Percentiles rank a stretch among this genome's conserved stretches.
Conservation (phyloP, 2,797 vertebrate genomes). For the Odontamblyopus lacepedii region DNA sequence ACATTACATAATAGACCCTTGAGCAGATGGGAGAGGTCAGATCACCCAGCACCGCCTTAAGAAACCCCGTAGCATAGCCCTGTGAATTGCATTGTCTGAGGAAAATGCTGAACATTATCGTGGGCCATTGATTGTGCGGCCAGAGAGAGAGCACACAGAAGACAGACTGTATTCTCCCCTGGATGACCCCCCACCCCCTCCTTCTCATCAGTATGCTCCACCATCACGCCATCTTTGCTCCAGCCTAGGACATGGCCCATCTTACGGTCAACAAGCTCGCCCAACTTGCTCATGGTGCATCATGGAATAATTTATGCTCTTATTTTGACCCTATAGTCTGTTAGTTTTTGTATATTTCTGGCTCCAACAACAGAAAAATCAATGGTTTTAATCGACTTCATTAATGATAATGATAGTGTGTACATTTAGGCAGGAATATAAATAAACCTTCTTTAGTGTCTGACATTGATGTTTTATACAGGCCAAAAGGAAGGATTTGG, state of each 20-base stretch:
- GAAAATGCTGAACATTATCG: conserved; percentile 59
- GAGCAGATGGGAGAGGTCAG: conserved; percentile 63
- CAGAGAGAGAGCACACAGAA: conserved; percentile 69
- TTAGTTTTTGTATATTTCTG: background rate
- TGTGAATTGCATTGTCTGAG: conserved; percentile 59
- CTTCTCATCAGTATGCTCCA: conserved; percentile 63
- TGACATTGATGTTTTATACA: background rate
- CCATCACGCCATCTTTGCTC: conserved; percentile 59
- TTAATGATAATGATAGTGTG: background rate
- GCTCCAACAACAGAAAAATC: background rate
- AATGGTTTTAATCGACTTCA: background rate
- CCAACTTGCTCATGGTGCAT: background rate
- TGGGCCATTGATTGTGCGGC: conserved; percentile 69
- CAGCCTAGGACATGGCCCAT: conserved; percentile 23
- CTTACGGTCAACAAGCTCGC: conserved; percentile 27
- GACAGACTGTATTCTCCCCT: conserved; percentile 57
- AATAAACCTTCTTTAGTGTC: background rate
- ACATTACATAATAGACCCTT: conserved; percentile 60
- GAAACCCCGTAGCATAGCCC: conserved; percentile 38
- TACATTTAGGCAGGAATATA: background rate
- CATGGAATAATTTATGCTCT: background rate
- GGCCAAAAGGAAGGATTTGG: background rate
- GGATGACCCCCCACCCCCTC: conserved; percentile 26
- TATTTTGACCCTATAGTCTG: background rate
- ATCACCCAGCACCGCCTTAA: conserved; percentile 51